Evolutionary conservation across 2,797 vertebrate species (phyloP), one percentile per base, ranked within the genome.

Genomic region (Enteromius afrohamiltoni): DNA sequence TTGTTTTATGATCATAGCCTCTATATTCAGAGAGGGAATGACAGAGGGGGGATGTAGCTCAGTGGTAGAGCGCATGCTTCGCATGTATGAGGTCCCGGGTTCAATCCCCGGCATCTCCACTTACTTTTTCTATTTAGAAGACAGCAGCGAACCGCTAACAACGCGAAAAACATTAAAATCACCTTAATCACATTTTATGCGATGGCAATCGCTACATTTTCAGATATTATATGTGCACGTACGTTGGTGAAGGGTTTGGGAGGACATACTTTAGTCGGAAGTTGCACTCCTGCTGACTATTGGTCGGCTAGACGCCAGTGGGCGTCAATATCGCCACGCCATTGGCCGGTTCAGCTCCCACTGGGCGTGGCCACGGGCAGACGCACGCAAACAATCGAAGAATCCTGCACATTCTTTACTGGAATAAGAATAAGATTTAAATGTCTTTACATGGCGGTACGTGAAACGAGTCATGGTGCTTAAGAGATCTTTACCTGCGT

Each of bases 51-150:
- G 47, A 49, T 49, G 47, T 49, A 89, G 86, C 88, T 89, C 90
- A 90, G 92, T 90, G 88, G 90, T 90, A 87, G 91, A 90, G 90
- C 88, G 89, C 88, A 89, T 92, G 91, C 89, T 92, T 92, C 88
- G 86, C 91, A 49, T 49, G 47, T 49, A 91, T 92, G 91, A 92
- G 91, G 91, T 87, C 91, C 91, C 89, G 89, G 91, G 90, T 91
- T 92, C 91, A 91, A 91, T 92, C 90, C 91, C 91, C 90, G 89
- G 90, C 91, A 92, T 92, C 91, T 91, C 90, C 91, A 92, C 16
- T 64, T 40, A 79, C 71, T 16, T 47, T 42, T 42, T 42, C 2
- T 42, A 10, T 40, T 40, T 40, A 26, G 6, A 58, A 64, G 6
- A 77, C 23, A 49, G 17, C 23, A 23, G n/a, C 23, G 9, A 0